phyloP scores from a whole-genome alignment of 2,797 vertebrate genomes.

The Brachyalestes nurse region DNA sequence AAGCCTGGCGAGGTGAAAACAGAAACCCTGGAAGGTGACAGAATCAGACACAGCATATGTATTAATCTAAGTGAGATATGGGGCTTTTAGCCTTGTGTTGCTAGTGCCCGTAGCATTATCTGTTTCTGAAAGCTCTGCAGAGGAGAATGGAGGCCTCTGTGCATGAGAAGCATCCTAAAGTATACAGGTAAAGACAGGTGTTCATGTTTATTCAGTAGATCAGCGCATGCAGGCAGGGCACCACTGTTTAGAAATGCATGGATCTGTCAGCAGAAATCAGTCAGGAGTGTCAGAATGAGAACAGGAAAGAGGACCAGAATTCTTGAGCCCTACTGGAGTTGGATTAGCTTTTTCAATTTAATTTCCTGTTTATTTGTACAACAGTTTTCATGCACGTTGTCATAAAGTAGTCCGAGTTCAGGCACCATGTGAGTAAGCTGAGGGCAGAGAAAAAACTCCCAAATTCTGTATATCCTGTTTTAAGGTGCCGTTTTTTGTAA shows the following conservation, averaged over 20 bases:
- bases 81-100: not conserved
- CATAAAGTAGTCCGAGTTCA: too few relatives aligned
- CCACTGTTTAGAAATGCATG: not conserved
- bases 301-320: not conserved
- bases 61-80: not conserved
- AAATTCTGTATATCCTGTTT: too few relatives aligned
- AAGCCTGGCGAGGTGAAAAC: not conserved
- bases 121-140: not conserved
- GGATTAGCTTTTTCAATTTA: not conserved
- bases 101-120: not conserved
- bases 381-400: too few relatives aligned
- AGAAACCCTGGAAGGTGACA: not conserved
- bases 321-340: not conserved
- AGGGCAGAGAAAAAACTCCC: too few relatives aligned
- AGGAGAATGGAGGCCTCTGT: not conserved
- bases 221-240: not conserved
- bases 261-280: not conserved
- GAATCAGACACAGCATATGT: not conserved
- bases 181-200: not conserved
- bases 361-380: too few relatives aligned
- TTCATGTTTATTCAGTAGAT: slow-evolving; percentile 8
- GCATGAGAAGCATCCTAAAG: not conserved
- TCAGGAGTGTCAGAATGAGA: not conserved
- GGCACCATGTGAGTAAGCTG: too few relatives aligned
- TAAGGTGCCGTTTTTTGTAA: too few relatives aligned